phyloP scores from a whole-genome alignment of 2,113 vertebrate species.

The Caretta caretta region DNA sequence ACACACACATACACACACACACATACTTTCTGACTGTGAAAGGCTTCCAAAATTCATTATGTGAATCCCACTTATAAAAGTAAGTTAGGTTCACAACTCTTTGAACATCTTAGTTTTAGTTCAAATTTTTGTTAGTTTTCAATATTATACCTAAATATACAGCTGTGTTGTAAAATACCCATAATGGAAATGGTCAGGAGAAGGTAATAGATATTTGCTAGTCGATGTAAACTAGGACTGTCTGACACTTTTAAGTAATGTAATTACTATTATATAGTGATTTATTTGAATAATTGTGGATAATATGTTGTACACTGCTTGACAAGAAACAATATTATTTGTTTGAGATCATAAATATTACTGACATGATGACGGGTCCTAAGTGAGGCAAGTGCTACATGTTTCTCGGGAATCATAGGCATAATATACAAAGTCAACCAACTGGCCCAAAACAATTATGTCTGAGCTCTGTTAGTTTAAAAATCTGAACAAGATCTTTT shows the following conservation, averaged over 20 bases:
- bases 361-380: neutral
- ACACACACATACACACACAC: neutral
- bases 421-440: neutral
- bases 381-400: neutral
- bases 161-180: neutral
- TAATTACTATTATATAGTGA: neutral
- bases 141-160: neutral
- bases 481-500: neutral
- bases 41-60: neutral
- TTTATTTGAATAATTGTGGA: neutral
- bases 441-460: neutral
- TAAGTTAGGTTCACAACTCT: neutral
- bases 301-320: neutral
- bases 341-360: neutral
- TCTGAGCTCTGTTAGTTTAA: neutral
- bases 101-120: neutral
- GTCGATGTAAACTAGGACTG: neutral
- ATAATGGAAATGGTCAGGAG: neutral
- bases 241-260: neutral
- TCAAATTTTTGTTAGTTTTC: neutral
- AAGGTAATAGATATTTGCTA: neutral
- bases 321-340: neutral
- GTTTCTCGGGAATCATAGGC: neutral
- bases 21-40: neutral
- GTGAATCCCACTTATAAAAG: neutral